Conservation (phyloP, 2,113 vertebrate genomes). For the Leptodactylus fuscus region DNA sequence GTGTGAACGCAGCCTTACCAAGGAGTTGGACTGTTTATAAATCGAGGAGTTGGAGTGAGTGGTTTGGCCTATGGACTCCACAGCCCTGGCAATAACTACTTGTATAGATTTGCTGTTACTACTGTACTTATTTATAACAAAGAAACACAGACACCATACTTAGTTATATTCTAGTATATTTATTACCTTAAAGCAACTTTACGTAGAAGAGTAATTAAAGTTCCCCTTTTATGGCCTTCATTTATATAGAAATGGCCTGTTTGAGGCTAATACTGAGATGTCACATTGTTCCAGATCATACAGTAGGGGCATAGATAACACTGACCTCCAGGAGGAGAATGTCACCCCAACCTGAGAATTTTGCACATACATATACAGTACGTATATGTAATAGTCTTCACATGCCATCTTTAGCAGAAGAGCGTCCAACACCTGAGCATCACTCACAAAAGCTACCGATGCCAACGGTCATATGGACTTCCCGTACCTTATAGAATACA, state of each 20-base stretch:
- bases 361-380: constrained; percentile 3
- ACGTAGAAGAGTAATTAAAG: constrained; percentile 33
- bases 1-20: too few relatives aligned
- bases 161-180: constrained; percentile 28
- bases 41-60: too few relatives aligned
- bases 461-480: not conserved
- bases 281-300: not conserved
- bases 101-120: too few relatives aligned
- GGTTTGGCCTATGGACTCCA: too few relatives aligned
- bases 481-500: not conserved
- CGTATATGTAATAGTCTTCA: not conserved
- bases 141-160: not conserved
- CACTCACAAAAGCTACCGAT: not conserved
- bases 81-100: too few relatives aligned
- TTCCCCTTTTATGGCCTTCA: not conserved
- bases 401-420: not conserved
- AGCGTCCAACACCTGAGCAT: constrained; percentile 15
- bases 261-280: constrained; percentile 48
- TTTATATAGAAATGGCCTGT: not conserved
- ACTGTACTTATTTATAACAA: not conserved
- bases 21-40: too few relatives aligned
- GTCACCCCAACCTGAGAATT: constrained; percentile 41
- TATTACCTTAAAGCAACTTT: constrained; percentile 42
- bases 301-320: not conserved
- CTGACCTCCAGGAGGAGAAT: not conserved